Evolutionary conservation across 2,888 invertebrate species (phyloP), one percentile per base, ranked within the genome.

Genomic region (Tiphia femorata): DNA sequence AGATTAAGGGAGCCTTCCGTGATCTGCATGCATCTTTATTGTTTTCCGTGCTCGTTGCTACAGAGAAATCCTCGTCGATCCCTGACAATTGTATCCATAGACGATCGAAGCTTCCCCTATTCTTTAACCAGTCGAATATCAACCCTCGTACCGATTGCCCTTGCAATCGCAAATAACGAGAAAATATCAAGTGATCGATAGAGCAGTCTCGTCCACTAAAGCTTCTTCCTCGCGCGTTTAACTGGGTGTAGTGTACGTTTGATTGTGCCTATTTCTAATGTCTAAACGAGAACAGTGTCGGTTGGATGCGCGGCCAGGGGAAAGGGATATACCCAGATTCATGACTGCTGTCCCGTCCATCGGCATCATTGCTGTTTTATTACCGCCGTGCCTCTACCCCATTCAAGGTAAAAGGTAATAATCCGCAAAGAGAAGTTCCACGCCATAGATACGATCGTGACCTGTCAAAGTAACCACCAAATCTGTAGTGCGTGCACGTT

Each of bases 301-400:
- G 71, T 76, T 64, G 79, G 79, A 78, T 75, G 77, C 73, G 68
- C 71, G 74, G 73, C 76, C 73, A 77, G 73, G 69, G 76, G 73
- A 72, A 77, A 77, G 69, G 79, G 79, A 77, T 78, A 72, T 76
- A 72, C 70, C 69, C 80, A 77, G 76, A 75, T 79, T 75, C 78
- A 75, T 72, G 77, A 78, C 76, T 77, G 79, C 80, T 79, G 80
- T 76, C 80, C 79, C 73, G 77, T 81, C 70, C 78, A 79, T 76
- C 78, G 79, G 70, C 79, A 76, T 75, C 78, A 75, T 75, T 79
- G 79, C 80, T 77, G 79, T 79, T 75, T 78, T 75, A 72, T 80
- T 75, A 74, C 72, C 73, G 73, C 75, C 67, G 75, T 73, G 71
- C 78, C 78, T 75, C 77, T 78, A 59, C 78, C 79, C 72, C 75